Evolutionary conservation across 2,888 invertebrate species (phyloP), one percentile per base, ranked within the genome.

Genomic region (Cerastis rubricosa): DNA sequence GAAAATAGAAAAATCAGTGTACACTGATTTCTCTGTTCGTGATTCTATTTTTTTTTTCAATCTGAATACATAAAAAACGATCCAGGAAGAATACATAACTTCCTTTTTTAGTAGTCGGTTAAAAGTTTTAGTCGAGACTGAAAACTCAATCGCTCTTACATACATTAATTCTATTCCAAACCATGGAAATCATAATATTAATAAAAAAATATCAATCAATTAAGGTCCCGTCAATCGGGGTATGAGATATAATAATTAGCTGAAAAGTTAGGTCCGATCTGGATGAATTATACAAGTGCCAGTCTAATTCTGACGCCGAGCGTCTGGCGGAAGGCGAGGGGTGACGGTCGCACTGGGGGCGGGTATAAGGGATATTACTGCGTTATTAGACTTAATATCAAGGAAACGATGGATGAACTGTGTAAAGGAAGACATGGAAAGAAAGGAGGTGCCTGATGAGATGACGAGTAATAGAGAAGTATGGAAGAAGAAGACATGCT

Each of bases 231-330:
- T 83, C 86, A 82, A 85, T 84, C 76, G 82, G 76, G 85, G 89
- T 86, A 88, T 84, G 81, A 84, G 86, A 89, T 89, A 89, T 88
- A 86, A 88, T 91, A 91, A 92, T 91, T 88, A 90, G 87, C 86
- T 87, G 83, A 84, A 90, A 92, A 92, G 89, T 92, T 92, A 89
- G 85, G 86, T 88, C 88, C 83, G 89, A 92, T 92, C 89, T 88
- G 83, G 83, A 91, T 92, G 88, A 91, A 93, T 92, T 92, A 93
- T 92, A 91, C 90, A 93, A 87, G 90, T 90, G 87, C 87, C 85
- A 83, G 85, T 89, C 93, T 93, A 93, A 93, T 93, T 92, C 88
- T 85, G 90, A 87, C 87, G 90, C 89, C 81, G 71, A 80, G 87
- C 80, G 91, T 91, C 92, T 91, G 91, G 85, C 84, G 85, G 87